Conservation (phyloP, 2,113 vertebrate genomes). For the Siniperca knerii region DNA sequence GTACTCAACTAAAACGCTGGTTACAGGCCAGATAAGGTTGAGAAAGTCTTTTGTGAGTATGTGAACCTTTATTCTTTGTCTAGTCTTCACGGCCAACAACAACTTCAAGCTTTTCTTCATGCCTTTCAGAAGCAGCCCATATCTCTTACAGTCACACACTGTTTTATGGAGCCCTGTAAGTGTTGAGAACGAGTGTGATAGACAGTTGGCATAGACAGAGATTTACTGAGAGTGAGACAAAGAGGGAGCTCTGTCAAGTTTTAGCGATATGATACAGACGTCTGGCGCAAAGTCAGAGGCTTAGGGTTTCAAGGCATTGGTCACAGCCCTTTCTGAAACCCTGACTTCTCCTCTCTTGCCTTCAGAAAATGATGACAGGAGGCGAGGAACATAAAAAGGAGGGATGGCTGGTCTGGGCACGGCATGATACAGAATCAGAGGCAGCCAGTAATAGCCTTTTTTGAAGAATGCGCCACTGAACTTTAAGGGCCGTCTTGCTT, state of each 20-base stretch:
- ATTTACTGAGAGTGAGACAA: constrained; percentile 70
- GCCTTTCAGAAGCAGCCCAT: constrained; percentile 40
- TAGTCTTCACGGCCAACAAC: constrained; percentile 27
- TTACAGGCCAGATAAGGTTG: not conserved
- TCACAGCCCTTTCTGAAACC: constrained; percentile 71
- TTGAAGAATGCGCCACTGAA: constrained; percentile 86
- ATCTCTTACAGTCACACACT: constrained; percentile 62
- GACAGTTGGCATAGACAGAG: constrained; percentile 70
- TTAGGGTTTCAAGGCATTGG: constrained; percentile 78
- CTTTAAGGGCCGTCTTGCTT: constrained; percentile 85
- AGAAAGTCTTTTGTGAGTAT: constrained; percentile 9
- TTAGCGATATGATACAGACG: constrained; percentile 68
- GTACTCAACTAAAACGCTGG: not conserved
- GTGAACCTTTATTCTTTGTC: constrained; percentile 33
- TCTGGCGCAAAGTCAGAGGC: constrained; percentile 71
- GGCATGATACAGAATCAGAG: constrained; percentile 83
- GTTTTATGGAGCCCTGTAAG: constrained; percentile 62
- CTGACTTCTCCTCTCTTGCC: constrained; percentile 75
- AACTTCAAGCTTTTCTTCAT: constrained; percentile 36
- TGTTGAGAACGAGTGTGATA: constrained; percentile 59
- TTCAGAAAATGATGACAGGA: constrained; percentile 79
- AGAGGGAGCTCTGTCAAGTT: constrained; percentile 73
- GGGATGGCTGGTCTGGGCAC: constrained; percentile 77
- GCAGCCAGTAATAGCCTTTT: constrained; percentile 83
- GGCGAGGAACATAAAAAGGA: constrained; percentile 78